Conservation (phyloP, 1,140 invertebrate species). For the Littorina saxatilis region DNA sequence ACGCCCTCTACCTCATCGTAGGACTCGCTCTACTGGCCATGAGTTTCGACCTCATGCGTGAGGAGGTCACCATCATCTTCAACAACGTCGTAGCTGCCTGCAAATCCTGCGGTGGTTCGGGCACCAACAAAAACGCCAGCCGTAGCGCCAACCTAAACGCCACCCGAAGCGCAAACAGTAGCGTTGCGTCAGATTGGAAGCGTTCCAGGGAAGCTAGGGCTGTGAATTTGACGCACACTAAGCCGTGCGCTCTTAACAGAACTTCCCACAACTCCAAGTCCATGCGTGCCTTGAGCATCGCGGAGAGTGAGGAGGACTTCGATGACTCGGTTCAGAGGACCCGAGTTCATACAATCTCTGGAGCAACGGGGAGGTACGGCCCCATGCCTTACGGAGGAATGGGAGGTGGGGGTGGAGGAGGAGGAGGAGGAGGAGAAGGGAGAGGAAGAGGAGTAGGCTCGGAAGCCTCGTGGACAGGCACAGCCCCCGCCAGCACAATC, state of each 20-base stretch:
- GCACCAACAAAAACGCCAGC: background rate
- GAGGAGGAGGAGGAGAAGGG: background rate
- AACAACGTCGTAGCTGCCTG: background rate
- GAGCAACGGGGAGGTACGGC: background rate
- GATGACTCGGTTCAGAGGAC: background rate
- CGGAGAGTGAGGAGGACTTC: background rate
- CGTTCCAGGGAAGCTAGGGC: no score
- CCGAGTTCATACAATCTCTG: background rate
- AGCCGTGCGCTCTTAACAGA: no score
- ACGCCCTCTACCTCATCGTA: slow-evolving; percentile 81
- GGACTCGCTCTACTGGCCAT: slow-evolving; percentile 98
- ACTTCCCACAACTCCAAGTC: background rate
- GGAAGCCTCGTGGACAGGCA: background rate
- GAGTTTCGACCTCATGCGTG: slow-evolving; percentile 99
- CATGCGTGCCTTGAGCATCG: background rate
- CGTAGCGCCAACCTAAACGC: background rate
- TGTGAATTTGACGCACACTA: no score
- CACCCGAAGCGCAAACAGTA: background rate
- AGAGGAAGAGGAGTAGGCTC: background rate
- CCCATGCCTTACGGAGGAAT: background rate
- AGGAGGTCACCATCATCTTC: slow-evolving; percentile 83
- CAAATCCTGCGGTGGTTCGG: background rate
- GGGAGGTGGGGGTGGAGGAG: background rate
- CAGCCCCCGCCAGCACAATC: background rate
- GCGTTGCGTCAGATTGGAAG: no score